These are phyloP conservation scores for Tillus elongatus DNA, from an alignment of 2,888 invertebrate genomes.

Conservation along the genomic window DNA sequence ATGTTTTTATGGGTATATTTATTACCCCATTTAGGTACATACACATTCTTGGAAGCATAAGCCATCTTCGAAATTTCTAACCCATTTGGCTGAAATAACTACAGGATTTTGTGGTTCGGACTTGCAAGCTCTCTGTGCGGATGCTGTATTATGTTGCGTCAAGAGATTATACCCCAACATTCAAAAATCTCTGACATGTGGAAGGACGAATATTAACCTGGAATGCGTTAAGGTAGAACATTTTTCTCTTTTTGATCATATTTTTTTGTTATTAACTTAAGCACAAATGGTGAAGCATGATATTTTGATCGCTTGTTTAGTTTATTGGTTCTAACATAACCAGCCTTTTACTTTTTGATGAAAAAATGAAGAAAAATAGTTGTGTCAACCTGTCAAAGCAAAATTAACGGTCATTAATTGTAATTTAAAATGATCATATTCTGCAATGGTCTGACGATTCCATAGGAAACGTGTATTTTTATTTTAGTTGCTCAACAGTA, in stretches of 20 bases:
- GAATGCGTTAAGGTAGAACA: conserved; percentile 24
- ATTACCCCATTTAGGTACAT: conserved; percentile 37
- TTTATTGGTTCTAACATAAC: background rate
- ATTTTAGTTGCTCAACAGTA: no score
- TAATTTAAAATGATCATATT: no score
- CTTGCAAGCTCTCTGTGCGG: conserved; percentile 76
- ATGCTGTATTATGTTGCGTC: conserved; percentile 66
- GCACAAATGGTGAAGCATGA: no score
- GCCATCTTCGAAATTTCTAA: conserved; percentile 45
- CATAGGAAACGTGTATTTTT: no score
- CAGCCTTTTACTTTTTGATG: no score
- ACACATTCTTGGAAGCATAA: conserved; percentile 43
- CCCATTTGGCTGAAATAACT: conserved; percentile 52
- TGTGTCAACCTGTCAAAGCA: no score
- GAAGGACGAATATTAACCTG: conserved; percentile 26
- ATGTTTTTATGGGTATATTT: conserved; percentile 6
- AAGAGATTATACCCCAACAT: conserved; percentile 76
- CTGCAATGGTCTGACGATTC: no score
- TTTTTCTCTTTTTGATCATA: background rate
- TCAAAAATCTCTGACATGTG: conserved; percentile 49
- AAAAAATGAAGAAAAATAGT: no score
- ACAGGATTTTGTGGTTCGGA: conserved; percentile 76
- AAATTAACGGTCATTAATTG: no score
- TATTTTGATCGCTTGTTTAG: no score
- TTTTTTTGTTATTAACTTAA: no score